phyloP scores from a whole-genome alignment of 2,113 vertebrate species.

The Etheostoma cragini region DNA sequence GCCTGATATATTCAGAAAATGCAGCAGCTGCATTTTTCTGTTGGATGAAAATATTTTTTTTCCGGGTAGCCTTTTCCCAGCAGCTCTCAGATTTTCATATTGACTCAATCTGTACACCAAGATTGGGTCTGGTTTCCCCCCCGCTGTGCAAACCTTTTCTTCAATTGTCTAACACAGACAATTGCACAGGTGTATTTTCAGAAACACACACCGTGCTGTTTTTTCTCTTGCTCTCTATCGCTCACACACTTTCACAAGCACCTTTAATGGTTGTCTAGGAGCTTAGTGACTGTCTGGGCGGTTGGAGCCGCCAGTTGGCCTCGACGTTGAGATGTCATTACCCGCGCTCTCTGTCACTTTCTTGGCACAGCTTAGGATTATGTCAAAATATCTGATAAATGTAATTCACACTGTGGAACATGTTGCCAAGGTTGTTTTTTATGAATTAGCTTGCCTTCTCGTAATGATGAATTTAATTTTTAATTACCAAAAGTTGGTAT shows the following conservation, averaged over 20 bases:
- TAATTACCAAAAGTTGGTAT: slow-evolving; percentile 40
- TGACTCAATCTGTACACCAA: slow-evolving; percentile 58
- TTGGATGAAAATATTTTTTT: slow-evolving; percentile 53
- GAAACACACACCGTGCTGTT: slow-evolving; percentile 17
- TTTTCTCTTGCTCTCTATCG: background rate
- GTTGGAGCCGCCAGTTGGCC: slow-evolving; percentile 35
- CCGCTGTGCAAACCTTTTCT: slow-evolving; percentile 50
- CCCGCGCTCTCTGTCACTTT: slow-evolving; percentile 15
- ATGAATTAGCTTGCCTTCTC: slow-evolving; percentile 27
- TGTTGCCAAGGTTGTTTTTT: slow-evolving; percentile 31
- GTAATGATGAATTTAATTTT: slow-evolving; percentile 42
- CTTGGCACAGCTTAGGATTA: slow-evolving; percentile 43
- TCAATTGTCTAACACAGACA: slow-evolving; percentile 58
- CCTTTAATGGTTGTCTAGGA: slow-evolving; percentile 28
- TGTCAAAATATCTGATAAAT: slow-evolving; percentile 51
- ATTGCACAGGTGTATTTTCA: slow-evolving; percentile 27
- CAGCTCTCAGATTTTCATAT: slow-evolving; percentile 69
- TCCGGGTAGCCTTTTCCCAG: slow-evolving; percentile 30
- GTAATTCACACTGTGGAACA: slow-evolving; percentile 1
- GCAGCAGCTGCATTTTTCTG: slow-evolving; percentile 14
- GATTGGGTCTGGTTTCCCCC: slow-evolving; percentile 30
- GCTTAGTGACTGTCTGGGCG: background rate
- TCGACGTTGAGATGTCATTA: slow-evolving; percentile 43
- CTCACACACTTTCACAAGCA: background rate
- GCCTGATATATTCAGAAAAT: slow-evolving; percentile 39